Base-by-base conservation (phyloP, 2,113 vertebrate genomes). In the Notiomystis cincta region DNA sequence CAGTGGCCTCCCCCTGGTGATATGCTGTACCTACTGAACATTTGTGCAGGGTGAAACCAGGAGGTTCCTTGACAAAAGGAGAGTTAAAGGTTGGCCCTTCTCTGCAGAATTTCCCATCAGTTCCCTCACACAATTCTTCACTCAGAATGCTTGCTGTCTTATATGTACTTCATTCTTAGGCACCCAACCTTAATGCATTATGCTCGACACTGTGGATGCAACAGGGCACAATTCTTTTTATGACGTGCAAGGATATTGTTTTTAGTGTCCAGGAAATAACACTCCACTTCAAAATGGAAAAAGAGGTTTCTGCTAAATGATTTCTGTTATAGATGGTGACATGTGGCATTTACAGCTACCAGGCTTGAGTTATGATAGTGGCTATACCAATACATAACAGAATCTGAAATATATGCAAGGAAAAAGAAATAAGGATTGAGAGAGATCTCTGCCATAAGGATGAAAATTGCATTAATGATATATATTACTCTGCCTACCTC, bases 401-500 rank as follows among this genome's bases (percentile, higher is more conserved):
- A 11, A 13, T 51, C 8, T 54, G 19, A 66, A 71, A 92, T 42
- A 66, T 1, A 60, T 35, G 13, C 23, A 80, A 53, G n/a, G 73
- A 57, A 71, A 85, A 82, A 76, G 3, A 80, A 58, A 58, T 21
- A 84, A 3, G 9, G 20, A 15, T 33, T n/a, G 48, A 93, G 22
- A 58, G 28, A 84, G 11, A 75, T 31, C 3, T 57, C 70, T 87
- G 23, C 13, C 25, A 38, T 15, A 45, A 78, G 44, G 18, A 83
- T 83, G 23, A 16, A 87, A 84, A 70, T 45, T 27, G 8, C 28
- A 30, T 51, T 64, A 67, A 40, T 65, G 15, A 53, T 14, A 47
- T 15, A 44, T 80, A 62, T 89, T 40, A 62, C 10, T 77, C 48
- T 83, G 37, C 86, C n/a, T 93, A 97, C 97, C 97, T 97, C 51